Base-by-base conservation (phyloP, 2,888 invertebrate genomes). In the Ditylenchus weischeri region DNA sequence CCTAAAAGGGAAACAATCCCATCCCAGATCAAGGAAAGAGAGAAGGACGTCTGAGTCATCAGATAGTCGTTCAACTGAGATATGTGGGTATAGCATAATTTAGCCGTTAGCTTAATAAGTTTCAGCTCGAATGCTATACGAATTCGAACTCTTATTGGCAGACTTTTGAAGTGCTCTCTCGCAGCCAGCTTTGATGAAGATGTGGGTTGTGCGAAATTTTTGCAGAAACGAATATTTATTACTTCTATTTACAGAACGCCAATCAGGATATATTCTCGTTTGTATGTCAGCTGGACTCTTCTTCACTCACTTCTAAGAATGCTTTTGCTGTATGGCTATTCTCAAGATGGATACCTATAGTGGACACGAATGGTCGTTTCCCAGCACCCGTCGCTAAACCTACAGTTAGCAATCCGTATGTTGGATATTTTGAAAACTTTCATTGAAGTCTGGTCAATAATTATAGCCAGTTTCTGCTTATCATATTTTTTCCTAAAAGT, bases 401-500 rank as follows among this genome's bases (percentile, higher is more conserved):
- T 8, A 79, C 79, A 0, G 76, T 79, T 48, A 72, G 72, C 49
- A 78, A 77, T 66, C 77, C 79, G 64, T 72, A 43, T 68, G 75
- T 69, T 48, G 15, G 18, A 2, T 48, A 15, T 23, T 54, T 36
- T 10, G 7, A 5, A 4, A 19, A 19, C 21, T 5, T 50, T 19
- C 6, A 4, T 19, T 21, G 21, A n/a, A 21, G 6, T 4, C 50
- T n/a, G n/a, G n/a, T 50, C 50, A 1, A 4, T 50, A 6, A 50
- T 50, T 50, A 6, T 5, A 29, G 29, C 29, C 5, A 2, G 5
- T 29, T 29, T 57, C 23, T 6, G n/a, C 50, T 50, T 50, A 2
- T 4, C 50, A 21, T 19, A 50, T 5, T 6, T 19, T 19, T 50
- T 50, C 50, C 6, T 5, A 6, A 50, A 19, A 21, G 5, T 21